Percentiles rank a stretch among this genome's conserved stretches.
Evolutionary conservation across 1,140 invertebrate genomes (phyloP).

Genomic region (Harlomillsia oculata): DNA sequence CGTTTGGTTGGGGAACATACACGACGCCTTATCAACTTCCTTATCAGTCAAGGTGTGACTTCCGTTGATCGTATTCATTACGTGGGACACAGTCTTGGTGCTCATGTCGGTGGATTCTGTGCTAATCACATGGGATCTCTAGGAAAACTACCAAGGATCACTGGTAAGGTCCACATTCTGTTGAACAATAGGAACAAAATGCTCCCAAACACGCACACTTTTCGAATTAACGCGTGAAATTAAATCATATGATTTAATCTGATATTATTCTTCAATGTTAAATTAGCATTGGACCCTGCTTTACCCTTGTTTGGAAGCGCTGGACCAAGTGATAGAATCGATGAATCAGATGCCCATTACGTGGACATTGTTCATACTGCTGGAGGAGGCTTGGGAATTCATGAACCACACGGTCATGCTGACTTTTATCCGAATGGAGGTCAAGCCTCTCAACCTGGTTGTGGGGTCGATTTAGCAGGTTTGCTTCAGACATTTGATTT

Average conservation of each 20-base stretch:
- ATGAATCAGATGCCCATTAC: constrained; percentile 47
- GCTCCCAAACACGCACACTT: no score
- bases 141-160: constrained; percentile 22
- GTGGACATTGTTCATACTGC: constrained; percentile 64
- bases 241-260: no score
- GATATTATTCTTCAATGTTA: no score
- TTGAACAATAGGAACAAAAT: neutral
- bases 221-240: no score
- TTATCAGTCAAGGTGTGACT: neutral
- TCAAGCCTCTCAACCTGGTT: neutral
- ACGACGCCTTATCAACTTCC: neutral
- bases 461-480: constrained; percentile 5
- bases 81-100: constrained; percentile 15
- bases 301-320: constrained; percentile 22
- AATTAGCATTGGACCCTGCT: constrained; percentile 24
- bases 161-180: neutral
- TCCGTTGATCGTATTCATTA: constrained; percentile 11
- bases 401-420: constrained; percentile 48
- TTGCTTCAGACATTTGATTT: constrained; percentile 5
- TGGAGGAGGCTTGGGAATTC: constrained; percentile 41
- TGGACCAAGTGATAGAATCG: constrained; percentile 43
- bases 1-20: constrained; percentile 9
- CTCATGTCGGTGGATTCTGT: constrained; percentile 17
- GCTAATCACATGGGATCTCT: neutral
- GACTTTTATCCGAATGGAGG: constrained; percentile 52